Base-by-base conservation (phyloP, 2,888 invertebrate species). In the Maniola hyperantus region DNA sequence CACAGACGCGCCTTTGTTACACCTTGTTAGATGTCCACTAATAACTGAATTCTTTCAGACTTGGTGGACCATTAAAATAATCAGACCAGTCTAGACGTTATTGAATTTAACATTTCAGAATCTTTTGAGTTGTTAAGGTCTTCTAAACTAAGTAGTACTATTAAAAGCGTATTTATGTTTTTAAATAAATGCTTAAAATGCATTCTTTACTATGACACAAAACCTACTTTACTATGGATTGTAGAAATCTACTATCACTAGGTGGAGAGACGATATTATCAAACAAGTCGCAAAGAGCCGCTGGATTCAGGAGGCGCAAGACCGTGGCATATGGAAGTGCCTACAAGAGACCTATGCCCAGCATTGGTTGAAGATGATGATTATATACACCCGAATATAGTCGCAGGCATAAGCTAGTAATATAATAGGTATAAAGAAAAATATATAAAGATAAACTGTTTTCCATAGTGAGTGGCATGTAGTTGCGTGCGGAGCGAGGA, bases 401-500 rank as follows among this genome's bases (percentile, higher is more conserved):
- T 10, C 10, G 11, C 11, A 10, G 39, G 10, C 39, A 10, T 11
- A 10, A 39, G 0, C 4, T 39, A 39, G 20, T 26, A 8, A 15
- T 36, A 6, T 36, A n/a, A n/a, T n/a, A n/a, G n/a, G n/a, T n/a
- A 5, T 6, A 62, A 15, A 62, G 53, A 33, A 34, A 64, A 36
- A 64, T 26, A 20, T 50, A 42, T 39, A 42, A 34, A 51, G 34
- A 53, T 61, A 48, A 64, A 20, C 55, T 55, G 20, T 67, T 55
- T 69, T 53, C 63, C 58, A 58, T 70, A 70, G 71, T 71, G 77
- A 83, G 77, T 81, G 79, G 80, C 81, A 81, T 80, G 83, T 80
- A 81, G 77, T 89, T 81, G 91, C 91, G 89, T 91, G 91, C 82
- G 73, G 71, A 73, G 77, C 81, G 77, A 77, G 83, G 88, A 88